phyloP scores from a whole-genome alignment of 2,113 vertebrate species.

The Chionis minor region DNA sequence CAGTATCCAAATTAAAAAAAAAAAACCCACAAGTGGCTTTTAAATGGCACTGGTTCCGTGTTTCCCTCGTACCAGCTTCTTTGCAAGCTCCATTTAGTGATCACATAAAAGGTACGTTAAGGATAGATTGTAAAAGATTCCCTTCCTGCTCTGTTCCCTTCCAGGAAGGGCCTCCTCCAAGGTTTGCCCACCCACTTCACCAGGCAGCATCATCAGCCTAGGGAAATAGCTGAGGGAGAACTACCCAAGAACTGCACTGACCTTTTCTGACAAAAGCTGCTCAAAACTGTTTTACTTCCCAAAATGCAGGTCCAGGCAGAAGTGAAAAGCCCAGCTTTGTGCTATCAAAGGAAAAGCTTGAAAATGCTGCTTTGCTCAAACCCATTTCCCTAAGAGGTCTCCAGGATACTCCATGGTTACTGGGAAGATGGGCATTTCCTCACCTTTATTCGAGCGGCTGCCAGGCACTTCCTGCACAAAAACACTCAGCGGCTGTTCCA shows the following conservation, averaged over 20 bases:
- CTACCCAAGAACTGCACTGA: neutral
- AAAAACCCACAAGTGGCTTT: neutral
- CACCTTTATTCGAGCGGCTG: neutral
- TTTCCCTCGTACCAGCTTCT: neutral
- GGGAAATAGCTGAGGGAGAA: neutral
- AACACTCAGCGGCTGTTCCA: neutral
- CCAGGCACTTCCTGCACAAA: neutral
- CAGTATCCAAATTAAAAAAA: neutral
- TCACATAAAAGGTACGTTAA: neutral
- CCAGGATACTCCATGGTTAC: fast-evolving
- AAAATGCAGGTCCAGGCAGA: neutral
- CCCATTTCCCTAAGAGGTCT: neutral
- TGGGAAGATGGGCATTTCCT: neutral
- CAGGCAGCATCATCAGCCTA: neutral
- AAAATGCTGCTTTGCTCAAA: neutral
- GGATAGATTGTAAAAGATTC: neutral
- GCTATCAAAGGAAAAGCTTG: neutral
- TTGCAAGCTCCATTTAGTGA: neutral
- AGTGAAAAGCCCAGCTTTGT: neutral
- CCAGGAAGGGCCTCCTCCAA: neutral
- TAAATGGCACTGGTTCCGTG: neutral
- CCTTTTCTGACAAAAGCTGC: neutral
- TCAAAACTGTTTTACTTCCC: neutral
- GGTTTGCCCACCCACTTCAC: neutral
- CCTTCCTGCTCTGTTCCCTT: neutral